Conservation (phyloP, 2,888 invertebrate species). For the Acleris cristana region DNA sequence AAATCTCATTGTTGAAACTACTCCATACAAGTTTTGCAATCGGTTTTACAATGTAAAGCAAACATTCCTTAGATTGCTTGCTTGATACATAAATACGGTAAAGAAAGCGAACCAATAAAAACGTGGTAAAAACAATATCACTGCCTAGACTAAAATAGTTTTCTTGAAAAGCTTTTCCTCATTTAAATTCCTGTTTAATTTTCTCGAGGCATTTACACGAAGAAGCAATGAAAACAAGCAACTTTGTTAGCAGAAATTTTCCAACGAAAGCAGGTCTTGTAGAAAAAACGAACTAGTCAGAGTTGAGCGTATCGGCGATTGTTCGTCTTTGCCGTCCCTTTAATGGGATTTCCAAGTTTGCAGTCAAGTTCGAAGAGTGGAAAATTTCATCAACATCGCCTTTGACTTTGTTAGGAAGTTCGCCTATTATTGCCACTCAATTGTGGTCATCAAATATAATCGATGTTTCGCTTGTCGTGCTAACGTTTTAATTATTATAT, state of each 20-base stretch:
- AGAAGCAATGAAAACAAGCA: neutral
- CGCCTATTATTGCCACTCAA: slow-evolving; percentile 35
- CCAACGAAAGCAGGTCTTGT: slow-evolving; percentile 15
- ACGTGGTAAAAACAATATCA: no score
- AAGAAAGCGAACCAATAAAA: no score
- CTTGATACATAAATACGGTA: no score
- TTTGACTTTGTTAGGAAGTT: slow-evolving; percentile 43
- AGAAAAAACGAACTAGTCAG: slow-evolving; percentile 19
- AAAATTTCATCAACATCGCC: slow-evolving; percentile 40
- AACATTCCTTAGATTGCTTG: no score
- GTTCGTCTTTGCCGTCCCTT: slow-evolving; percentile 41
- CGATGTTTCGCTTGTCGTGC: slow-evolving; percentile 5
- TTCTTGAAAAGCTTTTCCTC: neutral
- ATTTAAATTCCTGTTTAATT: slow-evolving; percentile 13
- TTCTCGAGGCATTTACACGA: no score
- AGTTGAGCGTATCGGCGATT: slow-evolving; percentile 17
- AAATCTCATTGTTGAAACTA: no score
- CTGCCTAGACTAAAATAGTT: neutral
- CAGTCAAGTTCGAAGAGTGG: slow-evolving; percentile 41
- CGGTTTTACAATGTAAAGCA: no score
- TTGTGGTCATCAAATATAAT: slow-evolving; percentile 19
- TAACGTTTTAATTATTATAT: neutral
- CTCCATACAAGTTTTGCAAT: no score
- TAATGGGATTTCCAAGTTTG: slow-evolving; percentile 45
- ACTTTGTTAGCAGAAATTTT: slow-evolving; percentile 14